A percentile compares a stretch with the other conserved stretches of the same genome.
Conservation (phyloP, 1,140 invertebrate genomes). For the Drosophila ficusphila region DNA sequence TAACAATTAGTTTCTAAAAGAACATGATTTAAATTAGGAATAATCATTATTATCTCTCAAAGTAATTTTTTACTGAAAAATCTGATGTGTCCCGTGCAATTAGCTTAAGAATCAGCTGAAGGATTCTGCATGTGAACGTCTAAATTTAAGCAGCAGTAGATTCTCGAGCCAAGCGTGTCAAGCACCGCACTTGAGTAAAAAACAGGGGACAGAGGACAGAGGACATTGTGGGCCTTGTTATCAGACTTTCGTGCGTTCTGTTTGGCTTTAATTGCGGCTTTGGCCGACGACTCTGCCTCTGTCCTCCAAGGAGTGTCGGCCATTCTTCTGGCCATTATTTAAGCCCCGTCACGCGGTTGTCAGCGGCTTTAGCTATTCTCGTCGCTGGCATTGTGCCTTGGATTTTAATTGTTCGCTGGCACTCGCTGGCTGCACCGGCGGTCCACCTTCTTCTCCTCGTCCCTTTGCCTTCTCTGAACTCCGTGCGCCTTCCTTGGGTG, state of each 20-base stretch:
- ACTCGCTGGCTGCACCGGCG: slow-evolving; percentile 20
- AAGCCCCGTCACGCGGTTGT: slow-evolving; percentile 32
- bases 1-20: too few species aligned
- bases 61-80: not conserved
- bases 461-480: not conserved
- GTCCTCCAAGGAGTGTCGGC: slow-evolving; percentile 41
- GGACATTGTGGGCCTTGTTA: slow-evolving; percentile 26
- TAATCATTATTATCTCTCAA: not conserved
- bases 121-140: not conserved
- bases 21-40: too few species aligned
- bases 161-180: slow-evolving; percentile 38
- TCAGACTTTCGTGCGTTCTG: slow-evolving; percentile 37
- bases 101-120: slow-evolving; percentile 1
- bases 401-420: slow-evolving; percentile 44
- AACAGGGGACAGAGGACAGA: not conserved
- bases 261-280: slow-evolving; percentile 50
- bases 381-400: slow-evolving; percentile 50
- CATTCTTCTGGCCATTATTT: slow-evolving; percentile 37
- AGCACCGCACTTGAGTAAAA: slow-evolving; percentile 13
- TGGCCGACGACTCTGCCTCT: slow-evolving; percentile 33
- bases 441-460: not conserved
- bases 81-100: not conserved
- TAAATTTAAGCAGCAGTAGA: slow-evolving; percentile 15
- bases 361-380: slow-evolving; percentile 56
- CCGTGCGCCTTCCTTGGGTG: too few species aligned